These are phyloP conservation scores for Oxyscelio sp. DNA, from an alignment of 2,888 invertebrate genomes.

Conservation along the genomic window DNA sequence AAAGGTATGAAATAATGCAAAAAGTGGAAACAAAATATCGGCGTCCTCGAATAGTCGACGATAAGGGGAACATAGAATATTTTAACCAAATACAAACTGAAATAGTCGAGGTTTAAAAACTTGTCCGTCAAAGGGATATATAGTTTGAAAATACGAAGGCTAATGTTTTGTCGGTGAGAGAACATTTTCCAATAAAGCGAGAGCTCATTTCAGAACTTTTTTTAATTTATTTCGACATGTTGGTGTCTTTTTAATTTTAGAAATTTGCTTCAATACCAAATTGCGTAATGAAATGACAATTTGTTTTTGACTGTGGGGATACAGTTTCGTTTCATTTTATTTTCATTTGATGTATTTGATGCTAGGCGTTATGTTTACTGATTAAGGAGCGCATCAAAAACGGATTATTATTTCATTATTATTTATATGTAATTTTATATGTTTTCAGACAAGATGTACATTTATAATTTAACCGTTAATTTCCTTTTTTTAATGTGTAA, in stretches of 20 bases:
- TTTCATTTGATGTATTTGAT: background rate
- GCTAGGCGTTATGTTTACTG: background rate
- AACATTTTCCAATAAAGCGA: constrained; percentile 76
- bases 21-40: constrained; percentile 41
- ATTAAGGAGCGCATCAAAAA: constrained; percentile 20
- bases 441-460: constrained; percentile 59
- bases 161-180: constrained; percentile 76
- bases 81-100: constrained; percentile 77
- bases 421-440: constrained; percentile 58
- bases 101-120: constrained; percentile 75
- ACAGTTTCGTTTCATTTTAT: background rate
- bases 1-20: background rate
- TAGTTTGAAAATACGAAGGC: constrained; percentile 79
- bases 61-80: constrained; percentile 74
- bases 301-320: constrained; percentile 49
- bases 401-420: constrained; percentile 57
- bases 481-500: constrained; percentile 47
- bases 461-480: constrained; percentile 59
- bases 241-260: constrained; percentile 9
- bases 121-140: constrained; percentile 77
- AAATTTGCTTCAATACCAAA: constrained; percentile 58
- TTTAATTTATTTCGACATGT: constrained; percentile 5
- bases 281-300: constrained; percentile 51
- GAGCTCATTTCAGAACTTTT: constrained; percentile 67
- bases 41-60: constrained; percentile 62